Conservation (phyloP, 2,888 invertebrate genomes). For the Eilema caniola region DNA sequence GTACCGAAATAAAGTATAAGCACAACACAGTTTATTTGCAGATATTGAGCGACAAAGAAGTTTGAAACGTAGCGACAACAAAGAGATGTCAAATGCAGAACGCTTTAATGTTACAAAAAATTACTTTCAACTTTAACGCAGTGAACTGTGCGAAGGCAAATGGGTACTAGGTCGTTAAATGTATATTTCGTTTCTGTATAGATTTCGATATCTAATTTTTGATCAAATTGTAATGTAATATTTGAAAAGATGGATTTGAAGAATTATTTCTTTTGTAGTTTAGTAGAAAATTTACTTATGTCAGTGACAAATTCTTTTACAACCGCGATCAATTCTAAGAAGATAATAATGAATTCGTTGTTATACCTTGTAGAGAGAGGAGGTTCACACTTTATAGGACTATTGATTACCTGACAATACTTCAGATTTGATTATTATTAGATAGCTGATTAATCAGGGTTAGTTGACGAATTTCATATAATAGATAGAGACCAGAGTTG, state of each 20-base stretch:
- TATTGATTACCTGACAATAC: no score
- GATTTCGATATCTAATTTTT: not conserved
- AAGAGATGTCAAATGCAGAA: conserved; percentile 54
- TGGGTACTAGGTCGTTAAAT: conserved; percentile 3
- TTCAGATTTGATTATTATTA: no score
- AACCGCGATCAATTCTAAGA: not conserved
- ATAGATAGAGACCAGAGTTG: no score
- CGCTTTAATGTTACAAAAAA: conserved; percentile 42
- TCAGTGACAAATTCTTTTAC: not conserved
- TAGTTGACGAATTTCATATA: no score
- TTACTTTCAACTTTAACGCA: conserved; percentile 21
- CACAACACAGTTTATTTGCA: conserved; percentile 34
- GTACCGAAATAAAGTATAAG: conserved; percentile 29
- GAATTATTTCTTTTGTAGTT: no score
- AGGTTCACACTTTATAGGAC: no score
- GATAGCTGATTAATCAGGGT: no score
- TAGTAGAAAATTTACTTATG: not conserved
- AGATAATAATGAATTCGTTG: not conserved
- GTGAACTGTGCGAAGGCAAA: conserved; percentile 24
- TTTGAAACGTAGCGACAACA: conserved; percentile 43
- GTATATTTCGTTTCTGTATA: not conserved
- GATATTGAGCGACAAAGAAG: conserved; percentile 54
- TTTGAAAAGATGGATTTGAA: no score
- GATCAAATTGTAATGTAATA: no score
- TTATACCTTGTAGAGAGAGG: no score